phyloP scores from a whole-genome alignment of 2,113 vertebrate genomes.

The Rhizomys pruinosus region DNA sequence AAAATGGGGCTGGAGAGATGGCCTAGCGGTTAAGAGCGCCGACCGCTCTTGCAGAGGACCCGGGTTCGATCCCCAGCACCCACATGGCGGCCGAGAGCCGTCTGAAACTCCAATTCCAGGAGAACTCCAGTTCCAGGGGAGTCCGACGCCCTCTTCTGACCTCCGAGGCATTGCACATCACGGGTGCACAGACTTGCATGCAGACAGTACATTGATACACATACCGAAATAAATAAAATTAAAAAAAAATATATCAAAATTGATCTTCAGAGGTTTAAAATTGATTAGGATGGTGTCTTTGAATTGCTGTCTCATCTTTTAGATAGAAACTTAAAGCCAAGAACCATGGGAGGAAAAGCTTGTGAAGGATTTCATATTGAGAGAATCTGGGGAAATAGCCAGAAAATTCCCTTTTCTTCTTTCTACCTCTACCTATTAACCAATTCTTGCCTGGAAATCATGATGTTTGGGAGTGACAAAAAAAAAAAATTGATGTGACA shows the following conservation, averaged over 20 bases:
- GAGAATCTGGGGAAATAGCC: background rate
- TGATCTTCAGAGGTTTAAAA: background rate
- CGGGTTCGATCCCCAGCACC: too few species aligned
- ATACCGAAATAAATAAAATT: too few species aligned
- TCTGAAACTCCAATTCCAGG: too few species aligned
- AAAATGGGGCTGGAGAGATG: too few species aligned
- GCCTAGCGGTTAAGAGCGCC: too few species aligned
- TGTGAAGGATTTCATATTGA: background rate
- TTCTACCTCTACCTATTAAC: background rate
- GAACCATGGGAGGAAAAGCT: conserved; percentile 4
- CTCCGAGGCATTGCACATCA: too few species aligned
- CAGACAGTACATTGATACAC: too few species aligned
- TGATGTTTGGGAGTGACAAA: background rate
- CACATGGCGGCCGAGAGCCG: too few species aligned
- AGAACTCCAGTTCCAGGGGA: too few species aligned
- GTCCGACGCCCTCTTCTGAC: too few species aligned
- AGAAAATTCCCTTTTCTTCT: background rate
- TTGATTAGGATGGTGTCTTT: conserved; percentile 11
- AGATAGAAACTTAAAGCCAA: background rate
- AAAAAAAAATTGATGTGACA: background rate
- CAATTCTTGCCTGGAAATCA: background rate
- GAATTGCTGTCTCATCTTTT: background rate
- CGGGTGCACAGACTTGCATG: too few species aligned
- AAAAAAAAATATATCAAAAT: background rate
- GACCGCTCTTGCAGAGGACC: too few species aligned